Evolutionary conservation across 1,140 invertebrate species (phyloP), one percentile per base, ranked within the genome.

Genomic region (Drosophila neocordata): DNA sequence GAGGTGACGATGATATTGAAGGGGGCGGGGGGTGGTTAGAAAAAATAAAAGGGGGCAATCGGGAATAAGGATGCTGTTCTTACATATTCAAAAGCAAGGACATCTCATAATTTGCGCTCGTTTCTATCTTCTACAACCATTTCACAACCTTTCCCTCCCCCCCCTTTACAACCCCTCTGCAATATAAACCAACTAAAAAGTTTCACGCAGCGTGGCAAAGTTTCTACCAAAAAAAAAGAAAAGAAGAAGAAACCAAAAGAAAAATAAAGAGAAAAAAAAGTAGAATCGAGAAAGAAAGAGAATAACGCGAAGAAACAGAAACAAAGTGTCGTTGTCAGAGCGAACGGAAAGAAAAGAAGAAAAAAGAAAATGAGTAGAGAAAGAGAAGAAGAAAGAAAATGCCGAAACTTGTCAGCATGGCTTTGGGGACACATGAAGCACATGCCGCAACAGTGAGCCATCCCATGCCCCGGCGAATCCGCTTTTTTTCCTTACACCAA

Each of bases 161-260:
- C 20, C 9, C 12, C 22, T 31, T 24, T 12, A 0, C 15, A 20
- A 7, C 52, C 59, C 41, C 72, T 52, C 34, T 52, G 73, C 66
- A 58, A 77, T 70, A 76, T 70, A 70, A 77, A 70, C 73, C 74
- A 77, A 77, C 66, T 77, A 65, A 76, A 77, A 77, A 77, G 74
- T 77, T 77, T 76, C 73, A 77, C 74, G 74, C 74, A 77, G 74
- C 73, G 74, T 57, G 58, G 41, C 41, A 77, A 77, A 73, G 74
- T 75, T 75, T 27, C 9, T 0, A 15, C 9, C 51, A 3, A 31
- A 31, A 31, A 18, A 61, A 48, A 35, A 52, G 9, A 38, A 20
- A 38, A 37, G 22, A 0, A 13, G 15, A 18, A 34, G 22, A 68
- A 12, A 34, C 4, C 9, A 27, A 22, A 20, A 57, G 27, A 15